These are phyloP conservation scores for Eira barbara DNA, from an alignment of 2,113 vertebrate species.

Conservation along the genomic window DNA sequence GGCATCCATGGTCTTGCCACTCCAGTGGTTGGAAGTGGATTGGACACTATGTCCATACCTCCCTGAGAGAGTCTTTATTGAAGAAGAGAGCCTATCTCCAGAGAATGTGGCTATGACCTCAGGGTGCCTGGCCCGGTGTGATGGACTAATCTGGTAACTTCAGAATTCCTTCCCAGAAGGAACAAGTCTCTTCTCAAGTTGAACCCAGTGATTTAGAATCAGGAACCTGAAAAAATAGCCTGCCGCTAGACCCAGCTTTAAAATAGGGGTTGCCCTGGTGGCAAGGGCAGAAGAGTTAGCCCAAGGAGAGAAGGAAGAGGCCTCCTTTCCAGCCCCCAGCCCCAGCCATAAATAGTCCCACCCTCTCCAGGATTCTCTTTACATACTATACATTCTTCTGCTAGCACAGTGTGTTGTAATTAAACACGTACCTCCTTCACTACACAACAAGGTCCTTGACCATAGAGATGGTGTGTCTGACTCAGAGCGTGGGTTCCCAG, in stretches of 20 bases:
- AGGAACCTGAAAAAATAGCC: background rate
- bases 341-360: background rate
- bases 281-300: background rate
- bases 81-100: background rate
- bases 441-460: slow-evolving; percentile 20
- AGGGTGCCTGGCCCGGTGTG: background rate
- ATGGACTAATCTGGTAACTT: background rate
- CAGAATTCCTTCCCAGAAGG: slow-evolving; percentile 45
- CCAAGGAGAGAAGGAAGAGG: background rate
- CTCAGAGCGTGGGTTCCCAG: background rate
- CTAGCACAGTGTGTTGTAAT: background rate
- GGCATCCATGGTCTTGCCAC: background rate
- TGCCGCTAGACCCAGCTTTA: background rate
- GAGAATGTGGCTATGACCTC: background rate
- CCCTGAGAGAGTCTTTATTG: background rate
- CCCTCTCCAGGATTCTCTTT: background rate
- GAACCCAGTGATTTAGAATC: slow-evolving; percentile 32
- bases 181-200: slow-evolving; percentile 19
- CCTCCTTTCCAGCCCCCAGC: background rate
- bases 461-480: background rate
- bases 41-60: background rate
- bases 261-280: background rate
- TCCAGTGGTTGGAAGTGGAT: no score
- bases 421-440: background rate
- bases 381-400: slow-evolving; percentile 56